Evolutionary conservation across 2,888 invertebrate species (phyloP).

Genomic region (Amphipoea oculea): DNA sequence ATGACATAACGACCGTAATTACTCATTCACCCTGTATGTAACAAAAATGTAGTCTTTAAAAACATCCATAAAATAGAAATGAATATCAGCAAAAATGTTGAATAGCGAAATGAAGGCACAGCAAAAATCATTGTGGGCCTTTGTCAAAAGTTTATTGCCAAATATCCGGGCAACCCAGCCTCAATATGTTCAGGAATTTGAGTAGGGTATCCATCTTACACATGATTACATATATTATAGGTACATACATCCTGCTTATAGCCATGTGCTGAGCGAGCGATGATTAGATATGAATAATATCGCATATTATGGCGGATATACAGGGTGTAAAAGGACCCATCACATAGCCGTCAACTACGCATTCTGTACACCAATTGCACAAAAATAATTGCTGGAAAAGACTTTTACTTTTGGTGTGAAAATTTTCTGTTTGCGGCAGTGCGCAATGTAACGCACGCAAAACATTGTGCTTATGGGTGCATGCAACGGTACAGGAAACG

Average conservation of each 20-base stretch:
- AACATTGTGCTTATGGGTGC: not conserved
- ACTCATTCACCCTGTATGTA: constrained; percentile 21
- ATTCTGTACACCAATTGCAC: not conserved
- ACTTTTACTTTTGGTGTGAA: not conserved
- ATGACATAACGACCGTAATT: constrained; percentile 42
- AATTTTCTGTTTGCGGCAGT: not conserved
- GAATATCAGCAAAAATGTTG: constrained; percentile 33
- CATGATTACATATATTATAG: constrained; percentile 28
- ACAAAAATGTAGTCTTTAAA: constrained; percentile 29
- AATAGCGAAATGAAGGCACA: constrained; percentile 26
- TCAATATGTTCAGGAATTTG: constrained; percentile 52
- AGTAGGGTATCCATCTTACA: constrained; percentile 53
- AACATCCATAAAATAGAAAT: constrained; percentile 23
- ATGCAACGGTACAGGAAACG: too few species aligned
- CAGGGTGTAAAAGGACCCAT: not conserved
- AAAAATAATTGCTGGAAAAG: not conserved
- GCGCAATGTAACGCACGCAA: not conserved
- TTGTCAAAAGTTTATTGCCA: constrained; percentile 57
- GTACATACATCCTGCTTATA: constrained; percentile 4
- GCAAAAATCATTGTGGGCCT: constrained; percentile 52
- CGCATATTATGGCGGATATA: not conserved
- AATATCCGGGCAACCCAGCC: constrained; percentile 42
- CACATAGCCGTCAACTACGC: not conserved
- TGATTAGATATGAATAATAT: constrained; percentile 25
- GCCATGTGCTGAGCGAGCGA: not conserved